Evolutionary conservation across 2,888 invertebrate species (phyloP).

Genomic region (Hemistola chrysoprasaria): DNA sequence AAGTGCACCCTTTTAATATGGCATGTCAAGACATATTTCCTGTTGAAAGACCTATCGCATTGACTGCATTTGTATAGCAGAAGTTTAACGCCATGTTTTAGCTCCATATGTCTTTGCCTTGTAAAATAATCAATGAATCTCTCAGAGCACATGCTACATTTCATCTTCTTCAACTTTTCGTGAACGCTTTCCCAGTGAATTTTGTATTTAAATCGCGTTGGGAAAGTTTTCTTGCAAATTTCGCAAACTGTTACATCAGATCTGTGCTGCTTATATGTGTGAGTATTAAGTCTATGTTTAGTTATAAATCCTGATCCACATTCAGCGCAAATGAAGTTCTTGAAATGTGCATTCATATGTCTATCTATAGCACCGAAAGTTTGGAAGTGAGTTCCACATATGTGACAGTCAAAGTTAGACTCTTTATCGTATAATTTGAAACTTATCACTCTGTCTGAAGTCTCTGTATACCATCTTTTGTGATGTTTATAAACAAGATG

Average conservation of each 20-base stretch:
- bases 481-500: slow-evolving; percentile 55
- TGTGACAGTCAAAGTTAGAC: slow-evolving; percentile 49
- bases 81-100: slow-evolving; percentile 52
- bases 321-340: slow-evolving; percentile 65
- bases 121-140: slow-evolving; percentile 60
- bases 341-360: slow-evolving; percentile 68
- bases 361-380: slow-evolving; percentile 66
- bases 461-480: slow-evolving; percentile 50
- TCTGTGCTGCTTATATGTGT: slow-evolving; percentile 54
- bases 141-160: slow-evolving; percentile 60
- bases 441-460: slow-evolving; percentile 59
- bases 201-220: slow-evolving; percentile 52
- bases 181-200: slow-evolving; percentile 60
- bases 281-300: slow-evolving; percentile 58
- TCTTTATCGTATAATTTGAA: slow-evolving; percentile 51
- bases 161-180: slow-evolving; percentile 53
- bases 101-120: slow-evolving; percentile 61
- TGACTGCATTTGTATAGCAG: slow-evolving; percentile 63
- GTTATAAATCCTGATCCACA: slow-evolving; percentile 68
- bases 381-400: slow-evolving; percentile 59
- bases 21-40: slow-evolving; percentile 51
- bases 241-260: slow-evolving; percentile 54
- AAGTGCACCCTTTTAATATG: slow-evolving; percentile 64
- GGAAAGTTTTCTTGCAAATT: slow-evolving; percentile 55
- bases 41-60: slow-evolving; percentile 51